Evolutionary conservation across 2,888 invertebrate species (phyloP).

Genomic region (Odiellus spinosus): DNA sequence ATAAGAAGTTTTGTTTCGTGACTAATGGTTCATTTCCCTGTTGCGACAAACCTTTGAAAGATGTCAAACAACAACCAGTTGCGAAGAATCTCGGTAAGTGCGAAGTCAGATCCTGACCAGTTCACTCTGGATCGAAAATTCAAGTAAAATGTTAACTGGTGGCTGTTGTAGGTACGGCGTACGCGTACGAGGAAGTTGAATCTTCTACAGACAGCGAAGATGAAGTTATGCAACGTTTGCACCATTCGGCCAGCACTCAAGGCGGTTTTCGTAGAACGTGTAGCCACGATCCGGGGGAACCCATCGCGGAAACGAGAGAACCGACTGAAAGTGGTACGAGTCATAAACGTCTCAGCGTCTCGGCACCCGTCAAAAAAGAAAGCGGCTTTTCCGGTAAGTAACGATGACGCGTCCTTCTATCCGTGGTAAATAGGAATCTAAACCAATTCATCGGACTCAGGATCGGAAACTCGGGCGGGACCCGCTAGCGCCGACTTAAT

Average conservation of each 20-base stretch:
- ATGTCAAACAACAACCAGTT: slow-evolving; percentile 19
- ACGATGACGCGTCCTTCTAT: no score
- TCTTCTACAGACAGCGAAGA: slow-evolving; percentile 60
- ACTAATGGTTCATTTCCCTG: slow-evolving; percentile 43
- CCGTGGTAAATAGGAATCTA: no score
- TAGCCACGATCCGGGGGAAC: slow-evolving; percentile 5
- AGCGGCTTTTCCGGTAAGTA: no score
- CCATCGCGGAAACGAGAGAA: no score
- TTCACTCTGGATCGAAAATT: no score
- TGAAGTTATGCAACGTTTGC: slow-evolving; percentile 45
- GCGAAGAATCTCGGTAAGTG: slow-evolving; percentile 18
- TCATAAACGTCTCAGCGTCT: no score
- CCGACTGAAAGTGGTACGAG: no score
- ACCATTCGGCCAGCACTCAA: slow-evolving; percentile 22
- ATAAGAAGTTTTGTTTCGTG: slow-evolving; percentile 56
- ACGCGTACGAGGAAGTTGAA: slow-evolving; percentile 46
- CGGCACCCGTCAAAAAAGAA: no score
- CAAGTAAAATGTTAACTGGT: neutral
- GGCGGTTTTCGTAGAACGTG: slow-evolving; percentile 14
- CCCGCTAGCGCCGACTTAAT: slow-evolving; percentile 19
- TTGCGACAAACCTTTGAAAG: slow-evolving; percentile 39
- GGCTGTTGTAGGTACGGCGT: slow-evolving; percentile 37
- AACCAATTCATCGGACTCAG: no score
- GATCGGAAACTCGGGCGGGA: slow-evolving; percentile 1
- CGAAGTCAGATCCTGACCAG: no score